Base-by-base conservation (phyloP, 2,797 vertebrate genomes). In the Cuniculus paca region DNA sequence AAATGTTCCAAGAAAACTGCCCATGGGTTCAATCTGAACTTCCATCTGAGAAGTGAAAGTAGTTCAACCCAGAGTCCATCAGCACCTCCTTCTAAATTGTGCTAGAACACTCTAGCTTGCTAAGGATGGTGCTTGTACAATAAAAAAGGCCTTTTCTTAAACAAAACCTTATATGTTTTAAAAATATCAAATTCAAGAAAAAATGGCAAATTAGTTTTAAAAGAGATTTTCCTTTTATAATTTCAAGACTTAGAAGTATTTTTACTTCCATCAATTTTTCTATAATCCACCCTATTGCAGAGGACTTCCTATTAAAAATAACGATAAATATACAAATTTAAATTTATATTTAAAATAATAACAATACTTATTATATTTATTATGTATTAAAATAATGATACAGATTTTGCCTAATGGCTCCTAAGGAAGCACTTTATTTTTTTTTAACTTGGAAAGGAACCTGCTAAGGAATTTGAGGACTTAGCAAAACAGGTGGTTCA, bases 401-500 rank as follows among this genome's bases (percentile, higher is more conserved):
- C 88, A 28, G 56, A 20, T 79, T 95, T 68, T 95, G 36, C 58
- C 75, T 86, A 86, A 92, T 72, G 82, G 16, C 5, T 83, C 82
- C 48, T 82, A 94, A 93, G 19, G 28, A 93, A 90, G 45, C 31
- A 58, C 6, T 88, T 77, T 31, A n/a, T 77, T 80, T 50, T 52
- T 92, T 75, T 83, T 61, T 14, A 87, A 92, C 90, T 97, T 87
- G 83, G 95, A 96, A 94, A 89, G 56, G 61, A 93, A 95, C 31
- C 74, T 96, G 75, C 26, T 42, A 94, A 95, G 91, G 70, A 90
- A 96, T 74, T 54, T 63, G 82, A 95, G 61, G 42, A 91, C 94
- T 86, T 95, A 91, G 70, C n/a, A 52, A 92, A 95, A 94, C 95
- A 98, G 96, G 96, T 97, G 96, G 88, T 86, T 94, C 93, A 63